A percentile compares a stretch with the other conserved stretches of the same genome.
phyloP scores from a whole-genome alignment of 2,888 invertebrate genomes.

The Chalcis sispes region DNA sequence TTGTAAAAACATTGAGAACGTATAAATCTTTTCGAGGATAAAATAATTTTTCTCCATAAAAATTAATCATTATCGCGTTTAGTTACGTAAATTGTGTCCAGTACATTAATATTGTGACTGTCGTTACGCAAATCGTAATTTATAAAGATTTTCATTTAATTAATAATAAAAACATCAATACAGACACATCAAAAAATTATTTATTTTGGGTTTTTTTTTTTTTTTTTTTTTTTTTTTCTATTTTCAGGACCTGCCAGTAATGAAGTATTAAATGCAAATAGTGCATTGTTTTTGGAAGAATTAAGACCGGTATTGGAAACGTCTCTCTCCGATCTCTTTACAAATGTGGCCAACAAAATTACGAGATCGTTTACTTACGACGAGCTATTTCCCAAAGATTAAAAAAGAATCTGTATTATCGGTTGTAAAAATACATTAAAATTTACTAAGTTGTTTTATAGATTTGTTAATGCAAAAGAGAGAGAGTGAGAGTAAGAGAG shows the following conservation, averaged over 20 bases:
- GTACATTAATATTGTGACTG: no score
- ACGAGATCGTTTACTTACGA: conserved; percentile 83
- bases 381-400: conserved; percentile 80
- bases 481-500: no score
- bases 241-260: conserved; percentile 82
- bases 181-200: no score
- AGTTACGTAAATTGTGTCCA: no score
- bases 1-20: no score
- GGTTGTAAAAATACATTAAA: neutral
- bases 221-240: no score
- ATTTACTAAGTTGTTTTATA: conserved; percentile 8
- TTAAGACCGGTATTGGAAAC: conserved; percentile 82
- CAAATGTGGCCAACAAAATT: conserved; percentile 84
- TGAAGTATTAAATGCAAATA: conserved; percentile 83
- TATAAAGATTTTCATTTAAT: conserved; percentile 4
- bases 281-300: conserved; percentile 82
- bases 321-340: conserved; percentile 81
- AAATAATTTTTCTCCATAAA: no score
- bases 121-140: no score
- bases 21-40: no score
- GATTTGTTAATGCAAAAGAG: neutral
- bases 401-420: conserved; percentile 31
- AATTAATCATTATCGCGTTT: no score
- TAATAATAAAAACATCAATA: neutral
- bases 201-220: no score